Conservation (phyloP, 1,140 invertebrate species). For the Pseudoatta argentina region DNA sequence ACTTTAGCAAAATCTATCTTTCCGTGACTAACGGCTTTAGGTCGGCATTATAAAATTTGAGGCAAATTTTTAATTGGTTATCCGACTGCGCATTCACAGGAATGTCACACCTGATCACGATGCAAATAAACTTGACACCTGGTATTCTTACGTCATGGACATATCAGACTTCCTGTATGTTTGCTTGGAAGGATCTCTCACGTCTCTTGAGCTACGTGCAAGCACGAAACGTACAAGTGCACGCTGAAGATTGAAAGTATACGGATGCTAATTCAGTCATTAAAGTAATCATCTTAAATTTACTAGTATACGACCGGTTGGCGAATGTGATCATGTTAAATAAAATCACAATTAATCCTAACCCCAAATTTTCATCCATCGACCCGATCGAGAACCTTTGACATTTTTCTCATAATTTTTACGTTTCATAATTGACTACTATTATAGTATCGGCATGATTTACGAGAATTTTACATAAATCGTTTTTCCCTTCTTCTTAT, state of each 20-base stretch:
- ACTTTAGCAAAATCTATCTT: too few relatives aligned
- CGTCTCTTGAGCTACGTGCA: neutral
- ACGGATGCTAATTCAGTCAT: conserved; percentile 33
- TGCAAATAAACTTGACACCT: too few relatives aligned
- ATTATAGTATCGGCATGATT: neutral
- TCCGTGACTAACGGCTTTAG: too few relatives aligned
- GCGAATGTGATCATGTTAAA: conserved; percentile 37
- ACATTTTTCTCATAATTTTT: conserved; percentile 3
- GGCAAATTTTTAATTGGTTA: too few relatives aligned
- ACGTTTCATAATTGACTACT: neutral
- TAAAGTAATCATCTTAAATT: conserved; percentile 48
- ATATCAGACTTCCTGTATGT: conserved; percentile 1
- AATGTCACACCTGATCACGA: too few relatives aligned
- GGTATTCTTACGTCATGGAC: neutral
- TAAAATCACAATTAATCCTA: conserved; percentile 49
- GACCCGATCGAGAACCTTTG: neutral
- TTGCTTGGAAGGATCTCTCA: neutral
- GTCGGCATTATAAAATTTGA: too few relatives aligned
- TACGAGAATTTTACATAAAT: conserved; percentile 34
- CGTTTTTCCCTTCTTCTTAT: neutral
- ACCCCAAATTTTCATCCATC: neutral
- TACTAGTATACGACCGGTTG: neutral
- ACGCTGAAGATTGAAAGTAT: conserved; percentile 24
- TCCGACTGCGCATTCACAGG: too few relatives aligned
- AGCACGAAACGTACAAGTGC: neutral